Percentiles rank a stretch among this genome's conserved stretches.
These are phyloP conservation scores for Corydoras sp. DNA, from an alignment of 2,113 vertebrate species.

Conservation along the genomic window DNA sequence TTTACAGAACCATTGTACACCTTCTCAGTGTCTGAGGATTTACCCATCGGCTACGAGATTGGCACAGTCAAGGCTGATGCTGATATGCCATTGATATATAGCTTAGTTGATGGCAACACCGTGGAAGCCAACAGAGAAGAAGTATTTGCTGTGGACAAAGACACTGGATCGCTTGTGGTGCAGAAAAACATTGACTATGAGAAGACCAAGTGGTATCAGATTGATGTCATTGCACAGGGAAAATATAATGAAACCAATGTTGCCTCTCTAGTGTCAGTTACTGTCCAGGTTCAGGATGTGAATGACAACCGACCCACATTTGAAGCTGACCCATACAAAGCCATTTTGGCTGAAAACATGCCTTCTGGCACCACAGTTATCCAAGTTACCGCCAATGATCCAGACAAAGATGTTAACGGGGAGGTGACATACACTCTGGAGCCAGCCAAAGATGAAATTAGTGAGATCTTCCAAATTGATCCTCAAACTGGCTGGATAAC, in stretches of 20 bases:
- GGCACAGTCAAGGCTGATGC: conserved; percentile 82
- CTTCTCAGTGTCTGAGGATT: conserved; percentile 87
- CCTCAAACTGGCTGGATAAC: conserved; percentile 88
- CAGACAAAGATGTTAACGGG: conserved; percentile 84
- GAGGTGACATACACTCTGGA: conserved; percentile 84
- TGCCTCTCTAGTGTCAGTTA: conserved; percentile 85
- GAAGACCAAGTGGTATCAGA: conserved; percentile 90
- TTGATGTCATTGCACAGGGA: conserved; percentile 86
- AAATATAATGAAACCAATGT: conserved; percentile 80
- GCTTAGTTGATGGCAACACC: conserved; percentile 88
- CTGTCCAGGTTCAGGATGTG: conserved; percentile 89
- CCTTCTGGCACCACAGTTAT: conserved; percentile 87
- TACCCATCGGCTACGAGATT: conserved; percentile 83
- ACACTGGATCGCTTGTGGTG: conserved; percentile 79
- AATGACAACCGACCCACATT: conserved; percentile 93
- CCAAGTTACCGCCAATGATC: conserved; percentile 91
- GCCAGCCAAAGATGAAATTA: conserved; percentile 59
- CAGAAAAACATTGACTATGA: conserved; percentile 88
- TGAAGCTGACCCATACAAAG: conserved; percentile 87
- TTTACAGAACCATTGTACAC: conserved; percentile 93
- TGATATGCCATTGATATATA: conserved; percentile 87
- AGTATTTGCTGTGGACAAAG: conserved; percentile 78
- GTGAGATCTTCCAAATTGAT: conserved; percentile 79
- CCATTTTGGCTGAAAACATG: conserved; percentile 91
- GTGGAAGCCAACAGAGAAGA: conserved; percentile 87